Percentiles rank a stretch among this genome's conserved stretches.
These are phyloP conservation scores for Dryas iulia DNA, from an alignment of 1,140 invertebrate genomes.

Conservation along the genomic window DNA sequence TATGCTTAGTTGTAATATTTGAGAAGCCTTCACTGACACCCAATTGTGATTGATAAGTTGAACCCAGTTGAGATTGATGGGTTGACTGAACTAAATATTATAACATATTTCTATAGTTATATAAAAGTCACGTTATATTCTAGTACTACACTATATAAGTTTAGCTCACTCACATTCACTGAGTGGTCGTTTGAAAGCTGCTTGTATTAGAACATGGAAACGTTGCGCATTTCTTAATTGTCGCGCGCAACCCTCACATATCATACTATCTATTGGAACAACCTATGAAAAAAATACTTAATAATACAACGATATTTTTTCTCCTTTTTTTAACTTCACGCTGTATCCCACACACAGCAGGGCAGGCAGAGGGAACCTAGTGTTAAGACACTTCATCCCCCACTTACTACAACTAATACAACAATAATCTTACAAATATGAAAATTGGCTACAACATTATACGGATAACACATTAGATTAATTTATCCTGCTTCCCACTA, in stretches of 20 bases:
- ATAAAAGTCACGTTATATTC: not conserved
- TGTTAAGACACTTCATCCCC: too few species aligned
- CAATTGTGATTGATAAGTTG: constrained; percentile 34
- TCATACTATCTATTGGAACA: constrained; percentile 39
- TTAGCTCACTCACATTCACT: constrained; percentile 41
- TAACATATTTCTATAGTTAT: not conserved
- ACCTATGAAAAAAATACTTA: constrained; percentile 37
- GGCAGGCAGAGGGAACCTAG: too few species aligned
- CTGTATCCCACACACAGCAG: too few species aligned
- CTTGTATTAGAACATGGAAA: constrained; percentile 44
- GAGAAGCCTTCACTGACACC: constrained; percentile 29
- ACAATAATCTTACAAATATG: too few species aligned
- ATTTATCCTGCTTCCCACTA: too few species aligned
- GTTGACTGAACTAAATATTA: not conserved
- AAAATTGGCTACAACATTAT: too few species aligned
- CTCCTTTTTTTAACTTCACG: too few species aligned
- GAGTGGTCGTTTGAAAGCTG: constrained; percentile 44
- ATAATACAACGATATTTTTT: constrained; percentile 7
- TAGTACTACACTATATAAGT: not conserved
- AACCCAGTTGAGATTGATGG: constrained; percentile 15
- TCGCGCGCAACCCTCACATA: constrained; percentile 50
- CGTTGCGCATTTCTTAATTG: constrained; percentile 44
- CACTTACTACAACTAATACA: too few species aligned
- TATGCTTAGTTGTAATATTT: constrained; percentile 5
- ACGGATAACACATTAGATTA: too few species aligned